Evolutionary conservation across 2,113 vertebrate species (phyloP).

Genomic region (Sphyrna mokarran): DNA sequence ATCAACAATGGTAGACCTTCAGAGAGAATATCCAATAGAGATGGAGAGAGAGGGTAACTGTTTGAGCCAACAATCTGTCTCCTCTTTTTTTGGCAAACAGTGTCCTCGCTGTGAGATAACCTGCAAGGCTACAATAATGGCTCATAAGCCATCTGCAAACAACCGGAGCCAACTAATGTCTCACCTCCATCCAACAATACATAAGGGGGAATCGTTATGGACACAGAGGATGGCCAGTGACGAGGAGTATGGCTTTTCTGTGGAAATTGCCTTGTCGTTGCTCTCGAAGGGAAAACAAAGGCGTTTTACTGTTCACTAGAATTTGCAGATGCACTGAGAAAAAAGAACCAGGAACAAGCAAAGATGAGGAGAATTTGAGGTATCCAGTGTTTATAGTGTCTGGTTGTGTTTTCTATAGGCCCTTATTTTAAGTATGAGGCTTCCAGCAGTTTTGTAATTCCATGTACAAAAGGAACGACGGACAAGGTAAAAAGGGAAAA

Average conservation of each 20-base stretch:
- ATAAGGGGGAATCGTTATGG: not conserved
- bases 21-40: not conserved
- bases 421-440: conserved; percentile 8
- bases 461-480: conserved; percentile 18
- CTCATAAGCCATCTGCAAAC: not conserved
- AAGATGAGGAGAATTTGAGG: conserved; percentile 23
- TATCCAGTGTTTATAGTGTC: conserved; percentile 25
- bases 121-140: not conserved
- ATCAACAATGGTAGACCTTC: not conserved
- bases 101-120: not conserved
- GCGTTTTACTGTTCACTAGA: not conserved
- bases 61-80: not conserved
- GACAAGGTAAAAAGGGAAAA: not conserved
- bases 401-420: not conserved
- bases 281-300: not conserved
- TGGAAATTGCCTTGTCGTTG: too few relatives aligned
- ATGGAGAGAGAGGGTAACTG: not conserved
- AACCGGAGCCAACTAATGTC: not conserved
- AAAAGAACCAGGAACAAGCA: conserved; percentile 3
- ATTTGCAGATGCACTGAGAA: not conserved
- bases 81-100: not conserved
- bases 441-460: conserved; percentile 15
- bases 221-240: not conserved
- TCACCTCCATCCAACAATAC: not conserved
- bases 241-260: not conserved